phyloP scores from a whole-genome alignment of 1,140 invertebrate species.

The Drosophila elegans region DNA sequence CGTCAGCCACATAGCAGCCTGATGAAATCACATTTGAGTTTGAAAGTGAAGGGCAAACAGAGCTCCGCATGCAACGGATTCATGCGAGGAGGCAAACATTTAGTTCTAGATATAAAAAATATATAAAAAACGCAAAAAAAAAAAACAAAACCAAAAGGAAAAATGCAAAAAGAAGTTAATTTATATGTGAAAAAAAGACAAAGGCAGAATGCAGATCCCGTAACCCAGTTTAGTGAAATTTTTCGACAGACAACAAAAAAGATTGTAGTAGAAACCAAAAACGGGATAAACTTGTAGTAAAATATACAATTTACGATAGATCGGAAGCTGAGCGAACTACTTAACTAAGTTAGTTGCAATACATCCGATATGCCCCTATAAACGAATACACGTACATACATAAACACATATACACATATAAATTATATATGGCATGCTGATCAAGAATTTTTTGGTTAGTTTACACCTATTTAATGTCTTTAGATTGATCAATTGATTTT shows the following conservation, averaged over 20 bases:
- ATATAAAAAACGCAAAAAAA: constrained; percentile 35
- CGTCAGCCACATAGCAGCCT: constrained; percentile 76
- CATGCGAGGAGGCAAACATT: constrained; percentile 70
- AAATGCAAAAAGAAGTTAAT: constrained; percentile 53
- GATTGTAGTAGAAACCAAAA: constrained; percentile 58
- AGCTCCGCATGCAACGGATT: constrained; percentile 75
- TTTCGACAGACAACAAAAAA: constrained; percentile 65
- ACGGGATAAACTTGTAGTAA: constrained; percentile 73
- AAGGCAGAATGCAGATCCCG: constrained; percentile 48
- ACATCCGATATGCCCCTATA: constrained; percentile 55
- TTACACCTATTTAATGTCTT: constrained; percentile 13
- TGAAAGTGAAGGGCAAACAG: constrained; percentile 51
- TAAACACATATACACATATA: constrained; percentile 26
- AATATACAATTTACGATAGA: constrained; percentile 76
- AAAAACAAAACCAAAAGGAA: constrained; percentile 42
- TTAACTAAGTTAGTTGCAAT: constrained; percentile 48
- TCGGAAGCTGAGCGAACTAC: constrained; percentile 66
- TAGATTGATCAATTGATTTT: constrained; percentile 39
- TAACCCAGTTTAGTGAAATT: constrained; percentile 82
- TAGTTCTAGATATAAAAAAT: constrained; percentile 63
- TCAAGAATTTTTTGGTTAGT: constrained; percentile 50
- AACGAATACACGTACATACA: constrained; percentile 52
- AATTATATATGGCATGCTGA: constrained; percentile 47
- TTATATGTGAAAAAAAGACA: constrained; percentile 31
- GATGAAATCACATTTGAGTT: constrained; percentile 64